Evolutionary conservation across 23 tunicate species (phyloP), one percentile per base, ranked within the genome.

Genomic region (Halocynthia aurantium): DNA sequence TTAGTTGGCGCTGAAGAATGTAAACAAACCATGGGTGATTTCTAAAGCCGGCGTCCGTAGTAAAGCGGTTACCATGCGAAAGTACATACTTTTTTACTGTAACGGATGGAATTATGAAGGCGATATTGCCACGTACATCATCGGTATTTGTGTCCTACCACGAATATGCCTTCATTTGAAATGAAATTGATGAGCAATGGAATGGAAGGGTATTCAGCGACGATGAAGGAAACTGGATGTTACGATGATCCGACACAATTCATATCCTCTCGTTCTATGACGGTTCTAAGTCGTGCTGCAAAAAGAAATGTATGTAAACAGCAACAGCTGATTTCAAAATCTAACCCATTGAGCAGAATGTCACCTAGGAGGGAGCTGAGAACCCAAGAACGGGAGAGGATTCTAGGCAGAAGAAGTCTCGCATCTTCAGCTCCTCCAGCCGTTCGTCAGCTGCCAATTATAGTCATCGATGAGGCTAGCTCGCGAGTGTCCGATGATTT

Each of bases 261-360:
- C 31, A 88, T 88, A 19, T 88, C 95, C 6, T 72, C 60, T 57
- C 84, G 87, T 8, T 85, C 88, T 22, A 70, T 74, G 75, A 53
- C 31, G 21, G 85, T 73, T n/a, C 58, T 88, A 13, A 82, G 87
- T 68, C 68, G 85, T 73, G 95, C 95, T 55, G 95, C 95, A 8
- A 88, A 82, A 64, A 81, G 82, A 50, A 80, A 76, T 55, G 88
- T 83, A 55, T 22, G 19, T 21, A 52, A 58, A 51, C 84, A 83
- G 57, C 94, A 88, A 49, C 77, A 61, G 50, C 8, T 52, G 49
- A 7, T 77, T 6, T 20, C 65, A 66, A 53, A 82, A 74, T 74
- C 78, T 31, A 1, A 31, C 44, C 44, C 44, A 31, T 31, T 31
- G 44, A 31, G 56, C 22, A 19, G 19, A 54, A 54, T 74, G 6